Conservation (phyloP, 2,113 vertebrate genomes). For the Cryptotis parvus region DNA sequence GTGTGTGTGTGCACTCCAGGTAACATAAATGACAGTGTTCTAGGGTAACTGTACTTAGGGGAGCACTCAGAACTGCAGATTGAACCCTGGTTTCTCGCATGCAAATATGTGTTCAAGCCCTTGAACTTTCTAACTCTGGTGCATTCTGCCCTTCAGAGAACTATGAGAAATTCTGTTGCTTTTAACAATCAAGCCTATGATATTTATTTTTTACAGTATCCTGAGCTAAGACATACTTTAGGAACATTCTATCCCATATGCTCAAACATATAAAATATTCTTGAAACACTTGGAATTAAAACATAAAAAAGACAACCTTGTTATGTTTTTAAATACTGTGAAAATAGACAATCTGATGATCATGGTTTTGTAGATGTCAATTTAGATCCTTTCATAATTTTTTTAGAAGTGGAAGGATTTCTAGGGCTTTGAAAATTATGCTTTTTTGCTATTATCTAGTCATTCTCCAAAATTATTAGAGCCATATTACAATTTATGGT, state of each 20-base stretch:
- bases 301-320: not conserved
- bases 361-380: not conserved
- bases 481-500: not conserved
- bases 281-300: too few species aligned
- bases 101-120: too few species aligned
- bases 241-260: not conserved
- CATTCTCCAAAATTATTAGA: not conserved
- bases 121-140: not conserved
- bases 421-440: not conserved
- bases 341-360: not conserved
- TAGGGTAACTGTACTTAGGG: too few species aligned
- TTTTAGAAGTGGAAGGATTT: not conserved
- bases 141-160: not conserved
- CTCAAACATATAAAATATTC: too few species aligned
- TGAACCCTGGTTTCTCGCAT: too few species aligned
- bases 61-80: too few species aligned
- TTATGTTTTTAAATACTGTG: not conserved
- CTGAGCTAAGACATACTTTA: not conserved
- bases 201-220: not conserved
- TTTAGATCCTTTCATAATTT: not conserved
- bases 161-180: not conserved
- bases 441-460: not conserved
- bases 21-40: too few species aligned
- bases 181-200: not conserved
- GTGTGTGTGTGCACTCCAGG: too few species aligned